These are phyloP conservation scores for Patagioenas fasciata DNA, from an alignment of 2,113 vertebrate genomes.

Conservation along the genomic window DNA sequence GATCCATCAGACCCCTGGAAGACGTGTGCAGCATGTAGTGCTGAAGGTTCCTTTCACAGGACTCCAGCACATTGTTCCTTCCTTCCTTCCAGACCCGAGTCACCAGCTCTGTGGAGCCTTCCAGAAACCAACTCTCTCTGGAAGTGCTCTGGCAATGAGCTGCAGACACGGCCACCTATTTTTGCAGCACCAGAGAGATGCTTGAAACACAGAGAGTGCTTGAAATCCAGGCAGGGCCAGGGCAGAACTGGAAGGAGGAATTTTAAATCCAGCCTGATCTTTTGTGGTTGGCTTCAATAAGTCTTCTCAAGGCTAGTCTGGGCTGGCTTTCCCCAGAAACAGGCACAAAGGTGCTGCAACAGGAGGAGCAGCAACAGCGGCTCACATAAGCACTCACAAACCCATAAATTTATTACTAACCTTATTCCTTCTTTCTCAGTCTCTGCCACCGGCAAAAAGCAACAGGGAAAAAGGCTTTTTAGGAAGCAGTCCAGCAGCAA, in stretches of 20 bases:
- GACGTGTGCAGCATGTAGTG: neutral
- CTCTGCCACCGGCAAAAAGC: neutral
- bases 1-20: neutral
- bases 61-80: neutral
- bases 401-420: neutral
- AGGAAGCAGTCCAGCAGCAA: too few relatives aligned
- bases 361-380: neutral
- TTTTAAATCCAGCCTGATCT: neutral
- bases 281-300: neutral
- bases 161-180: neutral
- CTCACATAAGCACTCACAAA: neutral
- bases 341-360: too few relatives aligned
- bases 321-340: neutral
- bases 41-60: neutral
- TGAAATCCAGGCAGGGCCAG: too few relatives aligned
- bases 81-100: neutral
- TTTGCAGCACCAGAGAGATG: neutral
- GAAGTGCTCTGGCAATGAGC: neutral
- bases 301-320: neutral
- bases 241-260: too few relatives aligned
- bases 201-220: neutral
- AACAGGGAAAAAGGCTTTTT: neutral
- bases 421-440: neutral
- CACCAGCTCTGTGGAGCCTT: neutral
- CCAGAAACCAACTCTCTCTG: neutral